Evolutionary conservation across 2,797 vertebrate species (phyloP).

Genomic region (Pipistrellus nathusii): DNA sequence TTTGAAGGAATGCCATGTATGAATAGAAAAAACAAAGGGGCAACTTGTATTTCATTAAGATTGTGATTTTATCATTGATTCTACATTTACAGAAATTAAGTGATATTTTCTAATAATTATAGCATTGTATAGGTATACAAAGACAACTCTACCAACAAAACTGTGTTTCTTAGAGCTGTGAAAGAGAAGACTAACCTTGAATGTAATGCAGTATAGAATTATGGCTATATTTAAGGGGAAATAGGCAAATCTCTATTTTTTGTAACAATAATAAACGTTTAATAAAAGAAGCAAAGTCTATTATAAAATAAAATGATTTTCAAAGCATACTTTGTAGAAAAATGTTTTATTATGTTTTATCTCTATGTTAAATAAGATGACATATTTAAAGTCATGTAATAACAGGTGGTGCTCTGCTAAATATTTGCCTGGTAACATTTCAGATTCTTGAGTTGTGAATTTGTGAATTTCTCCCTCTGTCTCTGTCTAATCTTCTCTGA

Average conservation of each 20-base stretch:
- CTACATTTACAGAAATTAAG: constrained; percentile 22
- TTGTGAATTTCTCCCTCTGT: neutral
- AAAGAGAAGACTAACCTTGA: constrained; percentile 25
- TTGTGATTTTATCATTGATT: constrained; percentile 32
- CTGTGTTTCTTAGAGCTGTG: neutral
- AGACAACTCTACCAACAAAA: neutral
- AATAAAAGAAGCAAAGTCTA: neutral
- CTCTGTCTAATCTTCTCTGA: neutral
- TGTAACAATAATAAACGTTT: neutral
- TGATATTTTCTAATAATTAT: constrained; percentile 38
- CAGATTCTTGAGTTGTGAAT: constrained; percentile 34
- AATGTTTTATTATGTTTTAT: neutral
- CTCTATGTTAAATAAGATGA: neutral
- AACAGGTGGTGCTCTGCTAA: neutral
- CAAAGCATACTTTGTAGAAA: neutral
- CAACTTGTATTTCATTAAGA: neutral
- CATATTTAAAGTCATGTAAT: neutral
- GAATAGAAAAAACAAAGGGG: neutral
- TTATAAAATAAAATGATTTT: constrained; percentile 34
- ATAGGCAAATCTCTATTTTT: constrained; percentile 30
- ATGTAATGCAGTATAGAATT: neutral
- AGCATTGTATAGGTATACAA: neutral
- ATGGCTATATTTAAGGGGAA: neutral
- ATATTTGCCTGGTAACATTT: constrained; percentile 31
- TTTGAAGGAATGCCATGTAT: neutral